These are phyloP conservation scores for Entomobrya multifasciata DNA, from an alignment of 2,888 invertebrate species.

Conservation along the genomic window DNA sequence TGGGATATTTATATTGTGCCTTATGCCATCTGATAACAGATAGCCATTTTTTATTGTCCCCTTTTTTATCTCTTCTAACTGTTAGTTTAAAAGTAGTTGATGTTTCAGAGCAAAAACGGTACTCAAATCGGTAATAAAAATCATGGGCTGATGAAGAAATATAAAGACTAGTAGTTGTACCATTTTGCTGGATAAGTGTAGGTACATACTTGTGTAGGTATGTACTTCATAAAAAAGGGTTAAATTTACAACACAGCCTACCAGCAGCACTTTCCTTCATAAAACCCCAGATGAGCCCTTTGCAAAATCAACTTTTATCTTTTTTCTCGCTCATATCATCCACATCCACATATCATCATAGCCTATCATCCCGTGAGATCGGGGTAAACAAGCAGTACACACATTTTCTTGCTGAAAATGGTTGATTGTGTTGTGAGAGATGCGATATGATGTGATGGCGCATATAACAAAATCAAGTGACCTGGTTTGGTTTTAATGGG, in stretches of 20 bases:
- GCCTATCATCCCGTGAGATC: no score
- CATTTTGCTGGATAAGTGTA: no score
- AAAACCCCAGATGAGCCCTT: slow-evolving; percentile 24
- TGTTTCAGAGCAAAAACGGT: not conserved
- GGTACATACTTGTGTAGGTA: no score
- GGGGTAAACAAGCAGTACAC: no score
- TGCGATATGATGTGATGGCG: no score
- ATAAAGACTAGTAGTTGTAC: no score
- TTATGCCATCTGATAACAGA: not conserved
- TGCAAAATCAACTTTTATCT: not conserved
- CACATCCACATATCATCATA: no score
- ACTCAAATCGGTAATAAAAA: slow-evolving; percentile 51
- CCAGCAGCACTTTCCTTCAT: not conserved
- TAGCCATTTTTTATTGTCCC: slow-evolving; percentile 27
- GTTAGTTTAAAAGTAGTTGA: not conserved
- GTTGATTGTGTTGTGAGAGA: no score
- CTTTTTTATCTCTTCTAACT: slow-evolving; percentile 31
- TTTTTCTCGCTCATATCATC: not conserved
- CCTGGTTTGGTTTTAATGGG: not conserved
- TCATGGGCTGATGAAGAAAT: slow-evolving; percentile 41
- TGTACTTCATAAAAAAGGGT: no score
- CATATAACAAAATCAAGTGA: slow-evolving; percentile 34
- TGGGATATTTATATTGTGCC: no score
- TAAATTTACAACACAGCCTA: no score
- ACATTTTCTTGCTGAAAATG: no score